A percentile compares a stretch with the other conserved stretches of the same genome.
phyloP scores from a whole-genome alignment of 2,113 vertebrate genomes.

The Glaucomys volans region DNA sequence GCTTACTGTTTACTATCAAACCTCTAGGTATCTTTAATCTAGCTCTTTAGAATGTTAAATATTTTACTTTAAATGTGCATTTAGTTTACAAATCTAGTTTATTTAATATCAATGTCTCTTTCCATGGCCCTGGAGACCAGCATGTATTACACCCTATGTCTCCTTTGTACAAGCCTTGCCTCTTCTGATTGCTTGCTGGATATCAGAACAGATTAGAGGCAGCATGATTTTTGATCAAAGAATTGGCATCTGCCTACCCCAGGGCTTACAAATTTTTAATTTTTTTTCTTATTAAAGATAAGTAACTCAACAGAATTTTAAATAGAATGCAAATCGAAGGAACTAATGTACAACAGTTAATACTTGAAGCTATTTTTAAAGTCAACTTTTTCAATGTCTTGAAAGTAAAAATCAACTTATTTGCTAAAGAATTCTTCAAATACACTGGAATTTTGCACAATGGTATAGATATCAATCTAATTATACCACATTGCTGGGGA shows the following conservation, averaged over 20 bases:
- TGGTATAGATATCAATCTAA: neutral
- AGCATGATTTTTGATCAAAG: constrained; percentile 65
- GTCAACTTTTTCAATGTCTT: neutral
- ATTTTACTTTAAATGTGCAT: constrained; percentile 57
- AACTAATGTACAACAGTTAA: constrained; percentile 10
- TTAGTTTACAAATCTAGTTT: neutral
- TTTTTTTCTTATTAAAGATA: constrained; percentile 73
- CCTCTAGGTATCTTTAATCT: constrained; percentile 38
- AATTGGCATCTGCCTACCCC: constrained; percentile 44
- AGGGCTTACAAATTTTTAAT: constrained; percentile 55
- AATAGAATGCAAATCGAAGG: constrained; percentile 53
- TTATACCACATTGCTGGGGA: neutral
- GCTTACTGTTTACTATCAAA: constrained; percentile 31
- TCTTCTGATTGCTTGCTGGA: neutral
- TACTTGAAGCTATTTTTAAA: neutral
- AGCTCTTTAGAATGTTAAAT: constrained; percentile 45
- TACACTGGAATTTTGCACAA: neutral
- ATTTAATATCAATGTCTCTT: no score
- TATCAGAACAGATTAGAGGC: constrained; percentile 66
- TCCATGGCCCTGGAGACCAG: constrained; percentile 1
- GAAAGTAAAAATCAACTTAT: constrained; percentile 48
- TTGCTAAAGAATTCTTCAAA: constrained; percentile 41
- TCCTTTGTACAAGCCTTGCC: constrained; percentile 2
- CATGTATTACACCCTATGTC: neutral
- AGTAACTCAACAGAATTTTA: constrained; percentile 70